Base-by-base conservation (phyloP, 2,113 vertebrate species). In the Xenopus laevis region DNA sequence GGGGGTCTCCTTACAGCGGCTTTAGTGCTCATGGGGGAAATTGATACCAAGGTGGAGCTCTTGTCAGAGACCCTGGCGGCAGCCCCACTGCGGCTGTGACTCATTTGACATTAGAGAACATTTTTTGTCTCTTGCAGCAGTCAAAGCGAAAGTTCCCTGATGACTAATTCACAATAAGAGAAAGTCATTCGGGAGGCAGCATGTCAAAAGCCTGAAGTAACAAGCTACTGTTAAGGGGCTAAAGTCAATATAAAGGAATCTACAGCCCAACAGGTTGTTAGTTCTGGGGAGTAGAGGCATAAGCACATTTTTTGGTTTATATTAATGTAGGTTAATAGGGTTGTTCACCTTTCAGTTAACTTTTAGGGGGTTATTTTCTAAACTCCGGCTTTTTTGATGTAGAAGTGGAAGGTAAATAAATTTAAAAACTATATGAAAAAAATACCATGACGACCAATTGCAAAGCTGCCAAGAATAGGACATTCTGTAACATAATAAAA, bases 21-120 rank as follows among this genome's bases (percentile, higher is more conserved):
- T 45, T 33, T n/a, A 21, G 46, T 21, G 4, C 64, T 65, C 66
- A 52, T 75, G 80, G 71, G 47, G 79, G 78, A 84, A 83, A 83
- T 78, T 71, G 82, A 80, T 81, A 71, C 75, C 57, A 81, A 83
- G 83, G 80, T 79, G 79, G 71, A 66, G 79, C 76, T 74, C 78
- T 72, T 77, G 71, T 69, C 70, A 55, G 78, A 74, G 71, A 33
- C 15, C 78, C 33, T 40, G 33, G 33, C 33, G 9, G 10, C 47
- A 78, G 72, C 80, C 81, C 79, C 64, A 62, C 84, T 86, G 65
- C 11, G 5, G 6, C 79, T 58, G 79, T 92, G 91, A 92, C 88
- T 92, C 91, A 92, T 88, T 81, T 87, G 88, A 89, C 89, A 89
- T 89, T 89, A 76, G 45, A 69, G 63, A 87, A 85, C 89, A 88